These are phyloP conservation scores for Adelognathus sp. DNA, from an alignment of 2,888 invertebrate species.

Conservation along the genomic window DNA sequence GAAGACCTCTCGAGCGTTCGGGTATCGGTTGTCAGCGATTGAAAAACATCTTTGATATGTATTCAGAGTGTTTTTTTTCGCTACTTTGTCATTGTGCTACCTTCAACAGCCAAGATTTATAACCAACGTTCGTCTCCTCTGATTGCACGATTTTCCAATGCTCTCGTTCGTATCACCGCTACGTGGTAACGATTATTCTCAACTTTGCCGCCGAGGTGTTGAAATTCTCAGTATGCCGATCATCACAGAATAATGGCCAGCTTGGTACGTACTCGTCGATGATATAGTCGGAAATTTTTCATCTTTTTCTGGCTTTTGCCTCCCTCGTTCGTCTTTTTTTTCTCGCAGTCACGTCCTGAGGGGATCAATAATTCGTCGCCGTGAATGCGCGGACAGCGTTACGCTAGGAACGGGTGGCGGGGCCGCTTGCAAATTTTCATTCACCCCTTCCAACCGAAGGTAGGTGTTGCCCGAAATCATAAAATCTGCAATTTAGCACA, in stretches of 20 bases:
- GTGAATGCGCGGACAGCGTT: slow-evolving; percentile 34
- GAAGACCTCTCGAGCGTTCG: background rate
- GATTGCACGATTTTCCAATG: background rate
- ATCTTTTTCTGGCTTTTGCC: background rate
- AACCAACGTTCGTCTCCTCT: background rate
- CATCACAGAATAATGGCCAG: background rate
- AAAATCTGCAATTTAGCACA: slow-evolving; percentile 23
- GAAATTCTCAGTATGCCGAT: background rate
- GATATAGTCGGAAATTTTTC: background rate
- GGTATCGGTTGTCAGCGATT: background rate
- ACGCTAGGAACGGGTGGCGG: background rate
- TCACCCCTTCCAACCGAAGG: background rate
- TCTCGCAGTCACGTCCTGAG: slow-evolving; percentile 12
- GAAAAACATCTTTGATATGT: background rate
- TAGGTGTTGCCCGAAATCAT: slow-evolving; percentile 13
- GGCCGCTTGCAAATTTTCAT: slow-evolving; percentile 24
- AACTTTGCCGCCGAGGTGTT: background rate
- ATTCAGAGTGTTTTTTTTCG: background rate
- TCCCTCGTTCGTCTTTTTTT: background rate
- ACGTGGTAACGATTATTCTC: background rate
- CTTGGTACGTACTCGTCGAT: background rate
- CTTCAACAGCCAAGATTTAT: background rate
- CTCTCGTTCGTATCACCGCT: background rate
- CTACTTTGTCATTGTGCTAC: slow-evolving; percentile 9
- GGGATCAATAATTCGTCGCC: slow-evolving; percentile 22